These are phyloP conservation scores for Zootoca vivipara DNA, from an alignment of 2,113 vertebrate genomes.

Conservation along the genomic window DNA sequence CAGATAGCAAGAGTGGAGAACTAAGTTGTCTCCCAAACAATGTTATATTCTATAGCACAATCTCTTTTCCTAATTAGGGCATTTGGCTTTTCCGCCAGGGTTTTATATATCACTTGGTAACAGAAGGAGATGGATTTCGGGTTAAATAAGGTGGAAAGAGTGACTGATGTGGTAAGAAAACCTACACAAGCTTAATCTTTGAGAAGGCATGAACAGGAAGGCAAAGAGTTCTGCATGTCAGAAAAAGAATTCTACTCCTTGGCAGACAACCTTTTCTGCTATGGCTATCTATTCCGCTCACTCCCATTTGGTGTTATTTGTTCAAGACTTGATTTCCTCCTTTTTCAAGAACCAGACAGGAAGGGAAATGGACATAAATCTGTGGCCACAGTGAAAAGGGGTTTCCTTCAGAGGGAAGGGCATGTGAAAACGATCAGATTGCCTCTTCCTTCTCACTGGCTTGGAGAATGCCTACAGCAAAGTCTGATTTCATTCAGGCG, in stretches of 20 bases:
- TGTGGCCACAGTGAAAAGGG: conserved; percentile 11
- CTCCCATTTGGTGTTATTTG: background rate
- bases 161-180: conserved; percentile 25
- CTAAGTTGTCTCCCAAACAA: conserved; percentile 23
- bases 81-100: background rate
- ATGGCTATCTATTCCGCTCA: conserved; percentile 2
- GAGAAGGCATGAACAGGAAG: conserved; percentile 35
- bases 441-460: background rate
- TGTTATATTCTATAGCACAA: background rate
- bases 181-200: conserved; percentile 36
- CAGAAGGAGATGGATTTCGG: background rate
- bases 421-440: background rate
- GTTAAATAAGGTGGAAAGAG: conserved; percentile 14
- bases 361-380: conserved; percentile 26
- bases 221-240: conserved; percentile 34
- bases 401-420: background rate
- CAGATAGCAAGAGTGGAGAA: background rate
- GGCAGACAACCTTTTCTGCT: conserved; percentile 26
- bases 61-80: conserved; percentile 12
- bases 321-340: background rate
- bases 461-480: background rate
- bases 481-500: background rate
- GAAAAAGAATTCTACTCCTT: conserved; percentile 18
- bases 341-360: background rate
- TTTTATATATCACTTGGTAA: conserved; percentile 2